Evolutionary conservation across 2,888 invertebrate species (phyloP).

Genomic region (Diadegma fenestrale): DNA sequence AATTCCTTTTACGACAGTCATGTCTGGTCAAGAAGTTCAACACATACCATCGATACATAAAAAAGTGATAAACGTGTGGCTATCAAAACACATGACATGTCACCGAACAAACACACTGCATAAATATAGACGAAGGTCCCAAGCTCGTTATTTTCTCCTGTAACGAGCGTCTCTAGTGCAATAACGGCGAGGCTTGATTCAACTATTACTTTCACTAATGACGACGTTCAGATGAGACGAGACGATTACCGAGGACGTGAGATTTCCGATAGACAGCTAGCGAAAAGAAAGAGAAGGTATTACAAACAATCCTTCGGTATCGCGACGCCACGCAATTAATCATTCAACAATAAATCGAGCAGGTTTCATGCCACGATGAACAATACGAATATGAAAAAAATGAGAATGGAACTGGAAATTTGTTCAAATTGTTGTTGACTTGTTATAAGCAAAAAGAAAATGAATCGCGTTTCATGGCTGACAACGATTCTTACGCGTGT

Average conservation of each 20-base stretch:
- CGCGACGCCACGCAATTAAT: conserved; percentile 12
- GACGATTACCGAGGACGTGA: conserved; percentile 35
- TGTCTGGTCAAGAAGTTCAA: conserved; percentile 58
- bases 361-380: background rate
- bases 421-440: background rate
- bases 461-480: background rate
- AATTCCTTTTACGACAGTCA: conserved; percentile 15
- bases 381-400: background rate
- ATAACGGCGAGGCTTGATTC: conserved; percentile 70
- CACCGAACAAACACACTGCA: conserved; percentile 64
- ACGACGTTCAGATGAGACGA: conserved; percentile 35
- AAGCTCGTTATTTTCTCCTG: conserved; percentile 60
- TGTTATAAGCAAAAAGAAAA: background rate
- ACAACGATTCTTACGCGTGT: background rate
- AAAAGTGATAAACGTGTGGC: conserved; percentile 71
- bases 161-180: conserved; percentile 67
- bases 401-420: background rate
- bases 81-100: conserved; percentile 72
- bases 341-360: conserved; percentile 35
- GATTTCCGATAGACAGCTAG: conserved; percentile 24
- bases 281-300: conserved; percentile 34
- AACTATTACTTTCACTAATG: conserved; percentile 65
- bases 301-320: conserved; percentile 24
- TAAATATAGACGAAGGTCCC: background rate
- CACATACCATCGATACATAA: conserved; percentile 70